Base-by-base conservation (phyloP, 2,888 invertebrate genomes). In the Xestia sexstrigata region DNA sequence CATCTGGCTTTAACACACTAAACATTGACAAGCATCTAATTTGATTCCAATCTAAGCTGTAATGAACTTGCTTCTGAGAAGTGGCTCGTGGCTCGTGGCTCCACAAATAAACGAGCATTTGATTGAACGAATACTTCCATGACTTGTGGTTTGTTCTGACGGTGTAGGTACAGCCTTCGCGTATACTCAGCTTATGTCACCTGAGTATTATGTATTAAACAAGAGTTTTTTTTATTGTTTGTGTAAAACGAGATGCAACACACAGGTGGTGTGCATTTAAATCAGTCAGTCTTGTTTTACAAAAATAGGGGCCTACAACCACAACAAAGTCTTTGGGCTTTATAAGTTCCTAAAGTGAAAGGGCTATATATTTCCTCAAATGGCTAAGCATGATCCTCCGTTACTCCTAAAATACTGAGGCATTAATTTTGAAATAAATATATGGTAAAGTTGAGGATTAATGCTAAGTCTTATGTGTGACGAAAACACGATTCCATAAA, bases 111-210 rank as follows among this genome's bases (percentile, higher is more conserved):
- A 86, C 78, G 84, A 82, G 70, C 69, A 52, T 75, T 79, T 86
- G 88, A 89, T 91, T 87, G 88, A 83, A 86, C 75, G 75, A 88
- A 90, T 88, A 84, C 84, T 82, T 86, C 79, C 83, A 85, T 91
- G 91, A 91, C 91, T 91, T 88, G 91, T 86, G 73, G 74, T 86
- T 90, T 90, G 82, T 83, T 79, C 72, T 63, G 72, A 26, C n/a
- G 47, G 26, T 68, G n/a, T n/a, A 30, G 20, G 62, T 39, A 77
- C 63, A 58, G 70, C 71, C 13, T 62, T 3, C 26, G 11, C 5
- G 26, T n/a, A 84, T 45, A 68, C 55, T 77, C 73, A 87, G 82
- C 68, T 80, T 81, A 79, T 47, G 80, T 66, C 65, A 82, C 45
- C 5, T 30, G 42, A 65, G n/a, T 20, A 47, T 26, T 3, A 2